A percentile compares a stretch with the other conserved stretches of the same genome.
Conservation (phyloP, 92 coral and sea anemone genomes). For the Micromussa lordhowensis region DNA sequence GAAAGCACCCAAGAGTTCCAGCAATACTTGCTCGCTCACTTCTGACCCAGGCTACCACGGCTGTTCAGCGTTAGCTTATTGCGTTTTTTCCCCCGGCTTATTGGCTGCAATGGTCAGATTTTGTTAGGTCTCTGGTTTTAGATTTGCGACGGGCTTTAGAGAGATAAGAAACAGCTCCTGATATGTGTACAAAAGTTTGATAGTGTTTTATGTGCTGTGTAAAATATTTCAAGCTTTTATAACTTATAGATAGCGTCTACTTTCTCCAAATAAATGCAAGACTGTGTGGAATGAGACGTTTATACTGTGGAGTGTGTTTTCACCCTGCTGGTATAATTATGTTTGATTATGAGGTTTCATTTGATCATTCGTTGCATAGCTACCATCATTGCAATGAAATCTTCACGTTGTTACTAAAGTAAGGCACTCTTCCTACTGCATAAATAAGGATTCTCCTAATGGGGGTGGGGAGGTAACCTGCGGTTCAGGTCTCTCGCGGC, state of each 20-base stretch:
- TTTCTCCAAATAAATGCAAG: background rate
- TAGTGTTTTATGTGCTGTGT: constrained; percentile 14
- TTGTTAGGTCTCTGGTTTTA: background rate
- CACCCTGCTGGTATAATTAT: too few species aligned
- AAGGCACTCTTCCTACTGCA: too few species aligned
- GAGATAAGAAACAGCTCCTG: background rate
- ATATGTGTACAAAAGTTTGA: background rate
- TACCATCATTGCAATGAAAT: too few species aligned
- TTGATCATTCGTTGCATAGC: too few species aligned
- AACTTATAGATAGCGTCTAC: background rate
- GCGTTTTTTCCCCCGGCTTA: background rate
- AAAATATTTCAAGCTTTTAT: constrained; percentile 1
- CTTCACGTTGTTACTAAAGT: too few species aligned
- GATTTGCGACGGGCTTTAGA: background rate
- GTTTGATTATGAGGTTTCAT: too few species aligned
- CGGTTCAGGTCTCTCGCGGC: too few species aligned
- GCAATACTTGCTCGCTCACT: background rate
- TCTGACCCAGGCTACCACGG: background rate
- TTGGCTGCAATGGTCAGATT: background rate
- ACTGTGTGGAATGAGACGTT: background rate
- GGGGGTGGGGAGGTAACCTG: too few species aligned
- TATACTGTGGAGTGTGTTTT: too few species aligned
- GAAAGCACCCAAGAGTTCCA: too few species aligned
- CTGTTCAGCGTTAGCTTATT: too few species aligned
- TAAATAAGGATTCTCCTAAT: too few species aligned